Conservation (phyloP, 2,797 vertebrate genomes). For the Echiichthys vipera region DNA sequence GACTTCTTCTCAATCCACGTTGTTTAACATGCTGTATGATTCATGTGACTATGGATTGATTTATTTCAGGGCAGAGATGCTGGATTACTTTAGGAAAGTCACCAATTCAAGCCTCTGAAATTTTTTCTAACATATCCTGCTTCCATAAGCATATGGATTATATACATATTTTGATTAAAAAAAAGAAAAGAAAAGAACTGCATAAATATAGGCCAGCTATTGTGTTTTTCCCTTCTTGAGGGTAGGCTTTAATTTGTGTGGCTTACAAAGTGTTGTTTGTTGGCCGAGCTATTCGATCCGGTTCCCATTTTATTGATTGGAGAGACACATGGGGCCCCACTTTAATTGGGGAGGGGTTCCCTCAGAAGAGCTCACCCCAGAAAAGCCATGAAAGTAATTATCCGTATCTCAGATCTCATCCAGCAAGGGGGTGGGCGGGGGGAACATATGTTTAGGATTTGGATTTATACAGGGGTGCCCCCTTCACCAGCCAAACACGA, state of each 20-base stretch:
- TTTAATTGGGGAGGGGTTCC: constrained; percentile 78
- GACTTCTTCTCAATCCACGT: constrained; percentile 80
- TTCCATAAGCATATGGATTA: constrained; percentile 48
- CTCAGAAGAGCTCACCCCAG: constrained; percentile 60
- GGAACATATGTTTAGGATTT: constrained; percentile 84
- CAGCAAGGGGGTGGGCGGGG: constrained; percentile 52
- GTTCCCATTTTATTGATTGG: constrained; percentile 71
- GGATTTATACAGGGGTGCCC: constrained; percentile 62
- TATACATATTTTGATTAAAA: constrained; percentile 52
- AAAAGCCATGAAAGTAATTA: constrained; percentile 78
- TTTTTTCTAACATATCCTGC: constrained; percentile 50
- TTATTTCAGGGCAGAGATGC: constrained; percentile 60
- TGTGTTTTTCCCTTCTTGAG: constrained; percentile 27
- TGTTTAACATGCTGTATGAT: constrained; percentile 79
- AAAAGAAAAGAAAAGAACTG: too few species aligned
- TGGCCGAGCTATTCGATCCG: constrained; percentile 63
- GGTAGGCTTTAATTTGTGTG: constrained; percentile 57
- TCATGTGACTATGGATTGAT: constrained; percentile 72
- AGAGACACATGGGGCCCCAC: constrained; percentile 71
- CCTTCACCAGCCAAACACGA: constrained; percentile 69
- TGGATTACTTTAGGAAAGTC: constrained; percentile 36
- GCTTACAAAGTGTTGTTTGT: constrained; percentile 66
- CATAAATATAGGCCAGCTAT: constrained; percentile 37
- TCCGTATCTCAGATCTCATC: constrained; percentile 81
- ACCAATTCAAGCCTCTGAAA: constrained; percentile 41